phyloP scores from a whole-genome alignment of 2,113 vertebrate species.

The Stercorarius parasiticus region DNA sequence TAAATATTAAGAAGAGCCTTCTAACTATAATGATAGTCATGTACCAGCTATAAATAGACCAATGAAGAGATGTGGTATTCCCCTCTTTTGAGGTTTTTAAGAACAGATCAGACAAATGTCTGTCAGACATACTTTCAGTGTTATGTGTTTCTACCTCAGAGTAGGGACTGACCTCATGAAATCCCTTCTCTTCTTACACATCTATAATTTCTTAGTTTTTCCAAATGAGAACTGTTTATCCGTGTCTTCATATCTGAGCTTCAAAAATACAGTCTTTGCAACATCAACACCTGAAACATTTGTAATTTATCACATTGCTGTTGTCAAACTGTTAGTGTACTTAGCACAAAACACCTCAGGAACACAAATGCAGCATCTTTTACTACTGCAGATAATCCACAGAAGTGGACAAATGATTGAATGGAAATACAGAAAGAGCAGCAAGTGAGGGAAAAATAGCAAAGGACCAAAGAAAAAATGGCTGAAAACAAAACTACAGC shows the following conservation, averaged over 20 bases:
- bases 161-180: background rate
- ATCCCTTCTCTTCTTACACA: background rate
- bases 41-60: slow-evolving; percentile 5
- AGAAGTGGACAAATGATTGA: background rate
- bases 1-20: slow-evolving; percentile 38
- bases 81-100: background rate
- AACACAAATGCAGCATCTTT: background rate
- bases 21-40: background rate
- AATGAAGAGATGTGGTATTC: slow-evolving; percentile 22
- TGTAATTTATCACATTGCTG: background rate
- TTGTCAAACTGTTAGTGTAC: background rate
- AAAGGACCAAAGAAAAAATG: background rate
- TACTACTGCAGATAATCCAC: background rate
- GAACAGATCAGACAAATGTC: background rate
- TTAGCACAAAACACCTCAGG: background rate
- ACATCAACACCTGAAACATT: background rate
- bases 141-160: background rate
- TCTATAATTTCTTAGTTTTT: background rate
- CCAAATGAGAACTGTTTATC: background rate
- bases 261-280: background rate
- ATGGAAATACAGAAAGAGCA: background rate
- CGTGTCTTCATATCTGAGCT: background rate
- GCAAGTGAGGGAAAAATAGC: background rate
- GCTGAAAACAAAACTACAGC: background rate
- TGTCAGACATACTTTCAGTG: background rate